Percentiles rank a stretch among this genome's conserved stretches.
Conservation (phyloP, 2,113 vertebrate genomes). For the Chascanopsetta lugubris region DNA sequence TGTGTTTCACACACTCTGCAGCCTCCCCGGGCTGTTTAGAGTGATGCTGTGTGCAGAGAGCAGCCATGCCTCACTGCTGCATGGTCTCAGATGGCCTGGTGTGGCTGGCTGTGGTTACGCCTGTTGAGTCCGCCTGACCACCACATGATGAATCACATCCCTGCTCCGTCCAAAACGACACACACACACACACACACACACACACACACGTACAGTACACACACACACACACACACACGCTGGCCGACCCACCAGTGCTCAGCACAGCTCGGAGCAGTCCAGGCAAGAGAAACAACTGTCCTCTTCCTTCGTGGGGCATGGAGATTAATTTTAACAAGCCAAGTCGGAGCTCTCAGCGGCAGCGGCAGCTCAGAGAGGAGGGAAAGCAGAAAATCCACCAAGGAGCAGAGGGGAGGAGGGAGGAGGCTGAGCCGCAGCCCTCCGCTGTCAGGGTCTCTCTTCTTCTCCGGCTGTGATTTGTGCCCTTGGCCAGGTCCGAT, state of each 20-base stretch:
- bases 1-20: slow-evolving; percentile 65
- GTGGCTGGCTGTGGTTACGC: slow-evolving; percentile 79
- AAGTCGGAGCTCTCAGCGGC: slow-evolving; percentile 59
- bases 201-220: slow-evolving; percentile 36
- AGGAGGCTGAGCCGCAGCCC: slow-evolving; percentile 59
- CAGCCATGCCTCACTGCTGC: slow-evolving; percentile 61
- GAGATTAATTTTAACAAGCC: slow-evolving; percentile 75
- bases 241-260: slow-evolving; percentile 34
- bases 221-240: slow-evolving; percentile 34
- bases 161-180: slow-evolving; percentile 55
- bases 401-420: slow-evolving; percentile 63
- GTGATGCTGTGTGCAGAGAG: slow-evolving; percentile 64
- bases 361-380: slow-evolving; percentile 52
- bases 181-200: slow-evolving; percentile 41
- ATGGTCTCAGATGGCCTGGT: slow-evolving; percentile 75
- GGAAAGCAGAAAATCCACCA: slow-evolving; percentile 60
- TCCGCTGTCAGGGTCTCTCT: slow-evolving; percentile 77
- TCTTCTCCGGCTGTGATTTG: slow-evolving; percentile 68
- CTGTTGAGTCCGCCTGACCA: slow-evolving; percentile 79
- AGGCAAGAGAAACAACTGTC: slow-evolving; percentile 65
- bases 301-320: slow-evolving; percentile 48
- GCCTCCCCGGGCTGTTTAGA: slow-evolving; percentile 57
- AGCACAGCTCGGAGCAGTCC: slow-evolving; percentile 39
- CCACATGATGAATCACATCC: slow-evolving; percentile 79
- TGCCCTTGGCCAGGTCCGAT: slow-evolving; percentile 76